Evolutionary conservation across 37 sponge, comb jelly and placozoan genomes (phyloP).

Genomic region (Spongia lamella): DNA sequence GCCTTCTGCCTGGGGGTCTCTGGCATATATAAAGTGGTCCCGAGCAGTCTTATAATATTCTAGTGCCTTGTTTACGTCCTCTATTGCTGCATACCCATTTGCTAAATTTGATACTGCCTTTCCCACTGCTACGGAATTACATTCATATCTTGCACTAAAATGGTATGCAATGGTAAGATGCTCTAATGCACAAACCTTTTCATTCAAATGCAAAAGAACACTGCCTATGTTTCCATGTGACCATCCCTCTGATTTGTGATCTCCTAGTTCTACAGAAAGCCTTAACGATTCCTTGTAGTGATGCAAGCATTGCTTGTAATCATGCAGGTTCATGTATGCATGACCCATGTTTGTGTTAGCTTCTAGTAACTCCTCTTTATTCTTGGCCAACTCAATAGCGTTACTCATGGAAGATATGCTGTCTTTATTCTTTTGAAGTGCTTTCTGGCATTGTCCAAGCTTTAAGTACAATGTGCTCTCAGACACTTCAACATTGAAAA

Average conservation of each 20-base stretch:
- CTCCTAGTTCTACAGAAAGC: constrained; percentile 29
- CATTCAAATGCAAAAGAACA: constrained; percentile 50
- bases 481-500: constrained; percentile 21
- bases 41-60: constrained; percentile 64
- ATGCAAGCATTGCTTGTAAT: constrained; percentile 38
- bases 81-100: constrained; percentile 52
- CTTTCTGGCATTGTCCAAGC: constrained; percentile 7
- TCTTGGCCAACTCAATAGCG: constrained; percentile 4
- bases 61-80: constrained; percentile 42
- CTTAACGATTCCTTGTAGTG: constrained; percentile 43
- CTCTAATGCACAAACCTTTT: constrained; percentile 45
- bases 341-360: constrained; percentile 61
- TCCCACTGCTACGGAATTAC: constrained; percentile 45
- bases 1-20: constrained; percentile 54
- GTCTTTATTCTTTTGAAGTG: constrained; percentile 12
- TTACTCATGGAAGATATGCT: constrained; percentile 11
- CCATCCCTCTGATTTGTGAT: constrained; percentile 61
- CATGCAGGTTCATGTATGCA: constrained; percentile 38
- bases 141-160: constrained; percentile 44
- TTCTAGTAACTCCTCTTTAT: constrained; percentile 14
- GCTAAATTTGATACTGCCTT: constrained; percentile 69
- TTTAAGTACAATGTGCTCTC: constrained; percentile 33
- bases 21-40: constrained; percentile 58
- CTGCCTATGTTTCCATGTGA: constrained; percentile 79
- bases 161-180: constrained; percentile 55